Evolutionary conservation across 2,888 invertebrate genomes (phyloP).

Genomic region (Orchesellides sinensis): DNA sequence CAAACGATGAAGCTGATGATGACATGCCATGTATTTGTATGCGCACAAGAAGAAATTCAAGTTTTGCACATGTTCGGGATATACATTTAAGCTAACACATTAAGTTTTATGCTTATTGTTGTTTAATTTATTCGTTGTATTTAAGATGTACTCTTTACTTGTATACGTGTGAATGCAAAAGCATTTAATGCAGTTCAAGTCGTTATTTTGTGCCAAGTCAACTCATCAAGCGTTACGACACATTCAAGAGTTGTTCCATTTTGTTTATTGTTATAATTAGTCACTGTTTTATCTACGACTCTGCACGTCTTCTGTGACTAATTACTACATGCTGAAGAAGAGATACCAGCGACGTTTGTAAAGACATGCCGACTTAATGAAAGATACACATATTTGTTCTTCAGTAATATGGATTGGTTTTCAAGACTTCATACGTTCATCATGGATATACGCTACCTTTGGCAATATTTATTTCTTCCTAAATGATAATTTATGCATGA

Average conservation of each 20-base stretch:
- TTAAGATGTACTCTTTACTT: neutral
- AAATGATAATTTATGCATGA: too few species aligned
- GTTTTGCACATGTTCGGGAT: conserved; percentile 61
- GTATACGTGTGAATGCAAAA: neutral
- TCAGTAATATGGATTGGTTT: conserved; percentile 30
- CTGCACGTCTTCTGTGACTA: conserved; percentile 65
- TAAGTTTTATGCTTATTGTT: conserved; percentile 52
- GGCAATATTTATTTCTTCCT: too few species aligned
- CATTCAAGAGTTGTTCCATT: conserved; percentile 65
- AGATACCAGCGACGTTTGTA: conserved; percentile 55
- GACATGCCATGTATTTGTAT: neutral
- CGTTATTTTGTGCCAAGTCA: conserved; percentile 17
- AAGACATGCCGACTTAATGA: conserved; percentile 51
- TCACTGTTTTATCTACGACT: conserved; percentile 67
- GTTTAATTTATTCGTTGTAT: conserved; percentile 52
- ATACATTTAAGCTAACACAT: conserved; percentile 50
- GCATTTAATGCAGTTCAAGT: conserved; percentile 58
- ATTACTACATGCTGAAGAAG: conserved; percentile 59
- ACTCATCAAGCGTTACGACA: conserved; percentile 62
- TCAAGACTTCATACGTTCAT: too few species aligned
- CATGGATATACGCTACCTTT: too few species aligned
- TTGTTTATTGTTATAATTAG: conserved; percentile 67
- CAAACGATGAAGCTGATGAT: neutral
- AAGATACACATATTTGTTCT: conserved; percentile 49
- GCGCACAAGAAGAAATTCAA: conserved; percentile 54